phyloP scores from a whole-genome alignment of 2,888 invertebrate species.

The Melanostoma mellinum region DNA sequence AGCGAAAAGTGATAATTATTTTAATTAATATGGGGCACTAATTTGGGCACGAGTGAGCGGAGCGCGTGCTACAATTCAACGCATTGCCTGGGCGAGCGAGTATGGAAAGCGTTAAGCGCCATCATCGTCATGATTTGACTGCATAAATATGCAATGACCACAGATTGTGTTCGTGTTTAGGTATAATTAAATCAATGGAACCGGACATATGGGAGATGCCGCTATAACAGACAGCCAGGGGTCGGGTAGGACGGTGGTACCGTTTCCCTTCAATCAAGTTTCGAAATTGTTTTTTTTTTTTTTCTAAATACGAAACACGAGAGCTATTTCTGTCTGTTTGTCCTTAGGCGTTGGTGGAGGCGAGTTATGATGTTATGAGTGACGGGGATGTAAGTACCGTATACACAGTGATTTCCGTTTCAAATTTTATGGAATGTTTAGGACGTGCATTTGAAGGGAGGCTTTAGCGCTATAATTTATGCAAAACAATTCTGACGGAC shows the following conservation, averaged over 20 bases:
- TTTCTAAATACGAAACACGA: conserved; percentile 37
- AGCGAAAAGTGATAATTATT: conserved; percentile 62
- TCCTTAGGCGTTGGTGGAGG: not conserved
- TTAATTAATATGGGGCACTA: conserved; percentile 65
- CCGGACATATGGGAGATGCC: conserved; percentile 56
- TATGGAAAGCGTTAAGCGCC: not conserved
- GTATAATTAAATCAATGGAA: conserved; percentile 54
- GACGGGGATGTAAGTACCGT: not conserved
- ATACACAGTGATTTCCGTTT: too few relatives aligned
- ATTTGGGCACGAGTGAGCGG: conserved; percentile 33
- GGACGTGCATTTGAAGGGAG: too few relatives aligned
- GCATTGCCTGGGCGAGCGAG: conserved; percentile 13
- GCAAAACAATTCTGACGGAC: too few relatives aligned
- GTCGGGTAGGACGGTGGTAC: too few relatives aligned
- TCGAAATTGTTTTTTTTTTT: conserved; percentile 40
- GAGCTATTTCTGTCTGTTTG: conserved; percentile 20
- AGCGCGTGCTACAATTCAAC: conserved; percentile 37
- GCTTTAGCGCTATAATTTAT: too few relatives aligned
- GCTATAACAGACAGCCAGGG: conserved; percentile 17
- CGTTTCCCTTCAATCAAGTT: conserved; percentile 55
- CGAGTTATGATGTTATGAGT: not conserved
- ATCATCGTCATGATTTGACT: not conserved
- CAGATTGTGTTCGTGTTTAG: conserved; percentile 49
- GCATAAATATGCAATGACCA: conserved; percentile 49
- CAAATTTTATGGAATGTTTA: too few relatives aligned